phyloP scores from a whole-genome alignment of 2,888 invertebrate species.

The Lutraria lutraria region DNA sequence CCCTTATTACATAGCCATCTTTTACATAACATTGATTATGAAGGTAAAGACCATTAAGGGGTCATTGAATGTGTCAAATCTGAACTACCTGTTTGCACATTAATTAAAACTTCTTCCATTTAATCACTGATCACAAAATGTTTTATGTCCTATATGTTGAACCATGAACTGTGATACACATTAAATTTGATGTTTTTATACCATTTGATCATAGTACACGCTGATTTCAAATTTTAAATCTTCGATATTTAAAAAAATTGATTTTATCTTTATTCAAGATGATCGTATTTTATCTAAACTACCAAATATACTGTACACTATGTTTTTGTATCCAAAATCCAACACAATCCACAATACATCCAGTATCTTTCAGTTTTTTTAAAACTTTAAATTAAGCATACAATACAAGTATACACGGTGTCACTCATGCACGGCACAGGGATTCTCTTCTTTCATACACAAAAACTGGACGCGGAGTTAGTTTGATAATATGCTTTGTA shows the following conservation, averaged over 20 bases:
- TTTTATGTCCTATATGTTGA: background rate
- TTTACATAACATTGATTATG: too few relatives aligned
- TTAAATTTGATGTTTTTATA: background rate
- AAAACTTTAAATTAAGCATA: background rate
- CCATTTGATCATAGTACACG: too few relatives aligned
- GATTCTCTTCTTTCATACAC: background rate
- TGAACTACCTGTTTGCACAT: too few relatives aligned
- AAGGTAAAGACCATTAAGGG: too few relatives aligned
- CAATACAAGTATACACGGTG: background rate
- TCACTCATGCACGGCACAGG: background rate
- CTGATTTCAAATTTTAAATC: background rate
- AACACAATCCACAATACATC: background rate
- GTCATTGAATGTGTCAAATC: too few relatives aligned
- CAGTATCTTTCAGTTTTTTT: background rate
- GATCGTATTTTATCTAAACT: background rate
- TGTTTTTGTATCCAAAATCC: background rate
- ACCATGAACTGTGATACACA: background rate
- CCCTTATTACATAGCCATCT: too few relatives aligned
- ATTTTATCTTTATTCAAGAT: background rate
- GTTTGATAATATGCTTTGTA: background rate
- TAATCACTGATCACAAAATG: background rate
- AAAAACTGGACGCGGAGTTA: background rate
- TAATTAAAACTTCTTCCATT: too few relatives aligned
- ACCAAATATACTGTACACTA: background rate
- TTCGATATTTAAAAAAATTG: background rate